phyloP scores from a whole-genome alignment of 2,888 invertebrate genomes.

The Halocaridina rubra region DNA sequence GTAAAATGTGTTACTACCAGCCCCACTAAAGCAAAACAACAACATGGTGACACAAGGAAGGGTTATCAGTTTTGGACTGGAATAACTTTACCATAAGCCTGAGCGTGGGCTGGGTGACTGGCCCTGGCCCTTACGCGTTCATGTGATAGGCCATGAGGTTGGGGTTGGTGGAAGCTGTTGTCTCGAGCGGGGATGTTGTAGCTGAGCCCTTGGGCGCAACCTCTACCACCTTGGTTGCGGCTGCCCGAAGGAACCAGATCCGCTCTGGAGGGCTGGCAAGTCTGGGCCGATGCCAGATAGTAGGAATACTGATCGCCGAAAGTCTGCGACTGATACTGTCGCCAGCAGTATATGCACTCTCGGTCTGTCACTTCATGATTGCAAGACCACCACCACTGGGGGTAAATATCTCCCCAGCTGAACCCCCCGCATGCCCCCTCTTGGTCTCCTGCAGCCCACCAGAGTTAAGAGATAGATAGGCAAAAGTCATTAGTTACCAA shows the following conservation, averaged over 20 bases:
- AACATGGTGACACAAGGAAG: conserved; percentile 36
- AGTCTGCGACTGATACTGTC: conserved; percentile 58
- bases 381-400: conserved; percentile 64
- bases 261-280: conserved; percentile 38
- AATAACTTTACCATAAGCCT: conserved; percentile 50
- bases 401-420: conserved; percentile 63
- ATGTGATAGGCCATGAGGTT: conserved; percentile 49
- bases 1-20: conserved; percentile 53
- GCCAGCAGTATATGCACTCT: conserved; percentile 64
- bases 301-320: conserved; percentile 63
- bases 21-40: conserved; percentile 54
- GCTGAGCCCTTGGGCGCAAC: conserved; percentile 31
- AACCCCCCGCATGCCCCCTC: conserved; percentile 60
- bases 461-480: conserved; percentile 18
- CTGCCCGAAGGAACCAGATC: neutral
- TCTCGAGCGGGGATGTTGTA: conserved; percentile 50
- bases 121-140: conserved; percentile 54
- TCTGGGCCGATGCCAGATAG: conserved; percentile 58
- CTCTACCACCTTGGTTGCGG: neutral
- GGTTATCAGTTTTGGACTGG: conserved; percentile 29
- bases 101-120: conserved; percentile 46
- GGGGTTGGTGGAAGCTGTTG: conserved; percentile 22
- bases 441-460: conserved; percentile 32
- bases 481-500: conserved; percentile 33
- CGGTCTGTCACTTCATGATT: conserved; percentile 62